phyloP scores from a whole-genome alignment of 2,888 invertebrate genomes.

The Lissonota sp. region DNA sequence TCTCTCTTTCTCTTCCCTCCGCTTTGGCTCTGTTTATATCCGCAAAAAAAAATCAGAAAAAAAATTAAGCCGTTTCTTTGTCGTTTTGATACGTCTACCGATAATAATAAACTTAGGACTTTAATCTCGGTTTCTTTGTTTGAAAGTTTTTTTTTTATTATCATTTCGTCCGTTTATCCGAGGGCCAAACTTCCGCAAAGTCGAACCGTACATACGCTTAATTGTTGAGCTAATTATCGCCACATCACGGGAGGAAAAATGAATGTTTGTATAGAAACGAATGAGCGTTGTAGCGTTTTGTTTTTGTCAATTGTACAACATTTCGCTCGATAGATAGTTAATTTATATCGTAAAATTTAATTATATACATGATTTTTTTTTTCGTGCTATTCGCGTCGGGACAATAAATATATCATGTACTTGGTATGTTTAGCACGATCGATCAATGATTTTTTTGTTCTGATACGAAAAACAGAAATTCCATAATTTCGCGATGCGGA shows the following conservation, averaged over 20 bases:
- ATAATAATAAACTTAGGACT: not conserved
- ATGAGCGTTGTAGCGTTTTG: not conserved
- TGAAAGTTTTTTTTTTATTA: too few species aligned
- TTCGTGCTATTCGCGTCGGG: constrained; percentile 23
- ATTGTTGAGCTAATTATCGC: too few species aligned
- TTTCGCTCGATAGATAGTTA: constrained; percentile 22
- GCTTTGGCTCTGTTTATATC: not conserved
- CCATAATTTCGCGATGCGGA: not conserved
- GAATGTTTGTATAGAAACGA: constrained; percentile 22
- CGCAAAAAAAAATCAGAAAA: not conserved
- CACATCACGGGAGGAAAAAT: not conserved
- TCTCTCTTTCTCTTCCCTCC: constrained; percentile 6
- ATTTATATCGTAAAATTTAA: constrained; percentile 13
- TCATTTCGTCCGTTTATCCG: not conserved
- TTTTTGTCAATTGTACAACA: constrained; percentile 2
- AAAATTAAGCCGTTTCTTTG: not conserved
- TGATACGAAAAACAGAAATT: not conserved
- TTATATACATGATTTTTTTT: constrained; percentile 3
- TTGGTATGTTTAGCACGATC: not conserved
- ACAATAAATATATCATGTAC: constrained; percentile 29
- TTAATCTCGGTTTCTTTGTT: too few species aligned
- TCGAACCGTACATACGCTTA: not conserved
- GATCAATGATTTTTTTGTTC: not conserved
- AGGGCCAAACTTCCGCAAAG: constrained; percentile 11
- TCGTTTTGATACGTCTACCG: not conserved